phyloP scores from a whole-genome alignment of 2,113 vertebrate genomes.

The Nymphicus hollandicus region DNA sequence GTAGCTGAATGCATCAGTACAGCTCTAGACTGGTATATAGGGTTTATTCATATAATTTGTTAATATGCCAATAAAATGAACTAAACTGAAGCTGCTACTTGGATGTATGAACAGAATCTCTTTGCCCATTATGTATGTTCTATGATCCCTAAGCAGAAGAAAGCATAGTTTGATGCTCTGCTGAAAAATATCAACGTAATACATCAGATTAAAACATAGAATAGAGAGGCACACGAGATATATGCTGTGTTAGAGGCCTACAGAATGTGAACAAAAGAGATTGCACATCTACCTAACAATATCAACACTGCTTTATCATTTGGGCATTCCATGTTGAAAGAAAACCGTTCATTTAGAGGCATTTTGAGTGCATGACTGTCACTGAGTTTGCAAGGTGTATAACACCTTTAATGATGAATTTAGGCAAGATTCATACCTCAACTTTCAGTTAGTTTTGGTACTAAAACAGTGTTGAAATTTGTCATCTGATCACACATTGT shows the following conservation, averaged over 20 bases:
- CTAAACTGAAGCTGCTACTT: background rate
- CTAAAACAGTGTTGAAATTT: background rate
- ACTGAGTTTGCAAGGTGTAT: background rate
- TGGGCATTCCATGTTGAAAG: background rate
- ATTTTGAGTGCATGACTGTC: background rate
- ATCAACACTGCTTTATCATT: background rate
- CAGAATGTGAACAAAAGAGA: background rate
- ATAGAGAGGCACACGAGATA: background rate
- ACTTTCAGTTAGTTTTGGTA: background rate
- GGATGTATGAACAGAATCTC: background rate
- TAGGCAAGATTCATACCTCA: background rate
- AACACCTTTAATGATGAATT: background rate
- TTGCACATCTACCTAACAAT: background rate
- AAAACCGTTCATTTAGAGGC: background rate
- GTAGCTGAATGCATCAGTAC: background rate
- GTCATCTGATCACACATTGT: background rate
- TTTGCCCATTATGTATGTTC: background rate
- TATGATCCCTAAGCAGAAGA: background rate
- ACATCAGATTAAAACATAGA: background rate
- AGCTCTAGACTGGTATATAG: background rate
- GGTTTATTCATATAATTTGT: background rate
- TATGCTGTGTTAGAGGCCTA: background rate
- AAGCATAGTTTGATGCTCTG: background rate
- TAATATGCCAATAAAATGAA: background rate
- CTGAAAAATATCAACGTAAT: background rate